These are phyloP conservation scores for Araneus ventricosus DNA, from an alignment of 1,140 invertebrate genomes.

Conservation along the genomic window DNA sequence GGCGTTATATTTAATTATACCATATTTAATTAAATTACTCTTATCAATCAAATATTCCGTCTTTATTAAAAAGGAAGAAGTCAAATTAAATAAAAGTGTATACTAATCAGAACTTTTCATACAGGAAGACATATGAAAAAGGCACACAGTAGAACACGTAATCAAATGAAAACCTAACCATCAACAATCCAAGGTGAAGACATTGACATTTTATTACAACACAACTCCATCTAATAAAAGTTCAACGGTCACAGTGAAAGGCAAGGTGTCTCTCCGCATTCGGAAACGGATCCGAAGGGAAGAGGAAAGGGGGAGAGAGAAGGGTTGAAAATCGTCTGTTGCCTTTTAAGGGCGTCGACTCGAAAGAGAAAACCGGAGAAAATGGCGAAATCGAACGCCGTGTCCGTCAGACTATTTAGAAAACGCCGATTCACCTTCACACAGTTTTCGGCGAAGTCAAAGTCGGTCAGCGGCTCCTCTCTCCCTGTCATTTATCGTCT, in stretches of 20 bases:
- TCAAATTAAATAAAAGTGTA: too few relatives aligned
- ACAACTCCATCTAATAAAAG: not conserved
- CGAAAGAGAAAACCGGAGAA: not conserved
- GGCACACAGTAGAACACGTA: too few relatives aligned
- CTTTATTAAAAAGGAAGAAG: too few relatives aligned
- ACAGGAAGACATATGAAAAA: too few relatives aligned
- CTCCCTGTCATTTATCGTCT: not conserved
- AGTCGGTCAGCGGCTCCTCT: not conserved
- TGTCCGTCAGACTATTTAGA: not conserved
- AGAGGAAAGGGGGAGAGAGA: not conserved
- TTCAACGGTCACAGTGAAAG: not conserved
- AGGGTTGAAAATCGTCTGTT: conserved; percentile 4
- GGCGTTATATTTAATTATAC: too few relatives aligned
- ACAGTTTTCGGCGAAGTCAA: not conserved
- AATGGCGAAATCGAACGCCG: not conserved
- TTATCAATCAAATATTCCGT: too few relatives aligned
- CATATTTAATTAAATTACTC: too few relatives aligned
- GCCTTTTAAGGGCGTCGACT: conserved; percentile 13
- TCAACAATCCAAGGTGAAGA: too few relatives aligned
- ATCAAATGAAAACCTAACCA: too few relatives aligned
- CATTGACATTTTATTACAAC: too few relatives aligned
- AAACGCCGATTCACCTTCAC: not conserved
- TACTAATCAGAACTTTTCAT: too few relatives aligned
- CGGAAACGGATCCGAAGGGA: not conserved
- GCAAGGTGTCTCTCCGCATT: not conserved